Evolutionary conservation across 2,113 vertebrate genomes (phyloP).

Genomic region (Excalfactoria chinensis): DNA sequence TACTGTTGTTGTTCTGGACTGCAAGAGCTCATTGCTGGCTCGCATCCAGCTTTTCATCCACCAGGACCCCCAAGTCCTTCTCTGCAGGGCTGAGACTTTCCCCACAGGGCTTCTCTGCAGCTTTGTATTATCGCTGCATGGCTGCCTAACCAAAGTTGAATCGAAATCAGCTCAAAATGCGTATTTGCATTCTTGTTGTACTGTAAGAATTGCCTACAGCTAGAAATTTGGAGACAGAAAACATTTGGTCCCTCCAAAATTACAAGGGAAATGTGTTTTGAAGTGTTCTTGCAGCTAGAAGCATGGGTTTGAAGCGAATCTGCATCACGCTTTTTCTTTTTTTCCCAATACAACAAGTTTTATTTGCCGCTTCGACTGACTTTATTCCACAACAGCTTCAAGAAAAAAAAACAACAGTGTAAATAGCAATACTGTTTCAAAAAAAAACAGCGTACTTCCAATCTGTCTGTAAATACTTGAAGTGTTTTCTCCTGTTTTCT

Average conservation of each 20-base stretch:
- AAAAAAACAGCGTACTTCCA: not conserved
- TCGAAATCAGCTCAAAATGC: constrained; percentile 26
- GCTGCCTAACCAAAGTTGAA: constrained; percentile 20
- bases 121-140: constrained; percentile 10
- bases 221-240: not conserved
- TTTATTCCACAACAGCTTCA: not conserved
- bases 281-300: constrained; percentile 24
- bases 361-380: not conserved
- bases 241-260: constrained; percentile 9
- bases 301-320: not conserved
- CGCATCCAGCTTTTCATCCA: too few relatives aligned
- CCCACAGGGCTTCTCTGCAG: too few relatives aligned
- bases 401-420: not conserved
- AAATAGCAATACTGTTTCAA: not conserved
- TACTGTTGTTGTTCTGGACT: too few relatives aligned
- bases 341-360: not conserved
- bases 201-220: not conserved
- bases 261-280: constrained; percentile 15
- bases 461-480: not conserved
- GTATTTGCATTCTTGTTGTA: not conserved
- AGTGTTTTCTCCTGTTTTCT: not conserved
- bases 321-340: not conserved
- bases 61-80: too few relatives aligned
- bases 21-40: too few relatives aligned
- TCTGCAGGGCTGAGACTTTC: too few relatives aligned